Conservation (phyloP, 2,113 vertebrate genomes). For the Narcine bancroftii region DNA sequence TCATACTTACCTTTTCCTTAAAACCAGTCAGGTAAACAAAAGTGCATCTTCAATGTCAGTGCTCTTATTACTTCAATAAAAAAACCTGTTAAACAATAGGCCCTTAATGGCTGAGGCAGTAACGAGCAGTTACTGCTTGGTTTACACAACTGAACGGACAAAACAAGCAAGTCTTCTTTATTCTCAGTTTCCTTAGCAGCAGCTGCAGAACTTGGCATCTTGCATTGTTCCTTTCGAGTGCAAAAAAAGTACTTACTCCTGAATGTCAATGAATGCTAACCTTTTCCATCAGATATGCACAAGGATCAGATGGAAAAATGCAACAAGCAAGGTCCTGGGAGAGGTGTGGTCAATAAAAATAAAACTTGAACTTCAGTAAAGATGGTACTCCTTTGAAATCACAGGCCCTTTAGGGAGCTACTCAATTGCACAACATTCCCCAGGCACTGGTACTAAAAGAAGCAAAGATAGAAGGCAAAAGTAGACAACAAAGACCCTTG, state of each 20-base stretch:
- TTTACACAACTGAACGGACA: not conserved
- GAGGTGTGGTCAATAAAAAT: not conserved
- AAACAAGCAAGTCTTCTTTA: not conserved
- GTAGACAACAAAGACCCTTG: too few species aligned
- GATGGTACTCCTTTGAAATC: not conserved
- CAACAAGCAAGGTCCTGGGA: too few species aligned
- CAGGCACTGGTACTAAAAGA: too few species aligned
- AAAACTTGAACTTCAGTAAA: not conserved
- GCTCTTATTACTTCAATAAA: not conserved
- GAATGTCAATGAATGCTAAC: slow-evolving; percentile 14
- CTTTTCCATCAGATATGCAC: not conserved
- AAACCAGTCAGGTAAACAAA: not conserved
- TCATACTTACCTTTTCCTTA: not conserved
- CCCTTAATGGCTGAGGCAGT: not conserved
- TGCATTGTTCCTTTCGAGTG: not conserved
- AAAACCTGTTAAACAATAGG: not conserved
- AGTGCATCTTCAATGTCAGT: not conserved
- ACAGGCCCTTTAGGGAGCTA: not conserved
- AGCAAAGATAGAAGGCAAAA: too few species aligned
- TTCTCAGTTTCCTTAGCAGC: not conserved
- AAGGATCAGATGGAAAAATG: not conserved
- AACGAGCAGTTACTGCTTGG: not conserved
- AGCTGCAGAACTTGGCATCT: not conserved
- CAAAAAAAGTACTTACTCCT: not conserved
- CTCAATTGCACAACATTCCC: not conserved